phyloP scores from a whole-genome alignment of 2,797 vertebrate genomes.

The Centropyge bicolor region DNA sequence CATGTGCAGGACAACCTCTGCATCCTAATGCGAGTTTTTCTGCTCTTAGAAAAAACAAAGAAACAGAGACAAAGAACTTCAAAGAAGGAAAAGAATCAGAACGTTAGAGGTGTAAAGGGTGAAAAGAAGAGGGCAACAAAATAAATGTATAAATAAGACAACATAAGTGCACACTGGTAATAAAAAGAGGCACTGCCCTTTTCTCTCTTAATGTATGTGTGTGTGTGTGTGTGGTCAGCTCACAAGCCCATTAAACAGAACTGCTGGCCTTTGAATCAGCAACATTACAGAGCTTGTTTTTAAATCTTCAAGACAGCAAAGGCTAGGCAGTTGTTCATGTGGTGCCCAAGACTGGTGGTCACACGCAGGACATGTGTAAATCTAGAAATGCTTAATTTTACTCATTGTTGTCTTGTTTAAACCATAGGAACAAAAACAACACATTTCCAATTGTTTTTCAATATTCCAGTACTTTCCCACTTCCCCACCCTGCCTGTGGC shows the following conservation, averaged over 20 bases:
- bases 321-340: constrained; percentile 15
- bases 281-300: constrained; percentile 22
- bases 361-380: neutral
- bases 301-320: constrained; percentile 24
- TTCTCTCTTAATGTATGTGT: constrained; percentile 12
- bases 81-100: constrained; percentile 9
- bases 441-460: neutral
- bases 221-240: constrained; percentile 25
- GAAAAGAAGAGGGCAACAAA: constrained; percentile 2
- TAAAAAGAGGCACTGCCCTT: constrained; percentile 10
- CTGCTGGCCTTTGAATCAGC: constrained; percentile 40
- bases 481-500: neutral
- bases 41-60: constrained; percentile 24
- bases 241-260: constrained; percentile 37
- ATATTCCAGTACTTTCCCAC: neutral
- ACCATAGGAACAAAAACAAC: neutral
- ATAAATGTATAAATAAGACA: constrained; percentile 37
- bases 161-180: constrained; percentile 25
- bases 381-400: neutral
- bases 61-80: constrained; percentile 10
- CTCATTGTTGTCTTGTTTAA: neutral
- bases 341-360: neutral
- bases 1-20: constrained; percentile 30
- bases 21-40: constrained; percentile 51
- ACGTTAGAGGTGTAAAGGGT: neutral